These are phyloP conservation scores for Sebastes baramenuke DNA, from an alignment of 2,797 vertebrate genomes.

Conservation along the genomic window DNA sequence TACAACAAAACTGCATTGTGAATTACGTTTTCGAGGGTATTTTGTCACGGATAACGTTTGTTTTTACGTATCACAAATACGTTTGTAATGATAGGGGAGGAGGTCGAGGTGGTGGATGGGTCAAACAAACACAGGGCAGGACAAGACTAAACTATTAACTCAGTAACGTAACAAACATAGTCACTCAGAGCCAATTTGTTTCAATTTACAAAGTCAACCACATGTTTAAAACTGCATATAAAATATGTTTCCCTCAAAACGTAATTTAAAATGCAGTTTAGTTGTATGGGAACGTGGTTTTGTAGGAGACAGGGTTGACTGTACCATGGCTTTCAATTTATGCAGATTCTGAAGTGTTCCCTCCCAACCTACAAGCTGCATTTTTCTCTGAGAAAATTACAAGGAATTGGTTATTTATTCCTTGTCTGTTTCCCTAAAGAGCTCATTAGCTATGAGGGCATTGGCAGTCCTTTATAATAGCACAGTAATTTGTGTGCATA, in stretches of 20 bases:
- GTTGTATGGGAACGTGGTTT: not conserved
- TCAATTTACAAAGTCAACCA: too few relatives aligned
- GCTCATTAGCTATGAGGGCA: not conserved
- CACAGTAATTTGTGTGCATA: not conserved
- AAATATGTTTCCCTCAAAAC: too few relatives aligned
- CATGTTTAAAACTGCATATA: too few relatives aligned
- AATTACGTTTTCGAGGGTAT: not conserved
- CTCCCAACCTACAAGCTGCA: not conserved
- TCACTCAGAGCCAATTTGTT: too few relatives aligned
- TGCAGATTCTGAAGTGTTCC: not conserved
- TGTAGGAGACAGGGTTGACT: not conserved
- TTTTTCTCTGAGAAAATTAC: not conserved
- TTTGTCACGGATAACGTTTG: not conserved
- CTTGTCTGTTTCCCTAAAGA: conserved; percentile 4
- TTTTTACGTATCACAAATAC: not conserved
- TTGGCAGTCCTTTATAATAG: not conserved
- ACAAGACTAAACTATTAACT: not conserved
- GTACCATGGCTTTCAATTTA: not conserved
- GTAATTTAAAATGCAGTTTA: too few relatives aligned
- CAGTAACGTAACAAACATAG: not conserved
- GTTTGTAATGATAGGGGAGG: not conserved
- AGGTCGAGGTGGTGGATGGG: too few relatives aligned
- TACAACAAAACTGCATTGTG: not conserved
- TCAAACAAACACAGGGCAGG: not conserved
- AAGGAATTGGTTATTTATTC: not conserved